Evolutionary conservation across 2,113 vertebrate genomes (phyloP).

Genomic region (Sinocyclocheilus anshuiensis): DNA sequence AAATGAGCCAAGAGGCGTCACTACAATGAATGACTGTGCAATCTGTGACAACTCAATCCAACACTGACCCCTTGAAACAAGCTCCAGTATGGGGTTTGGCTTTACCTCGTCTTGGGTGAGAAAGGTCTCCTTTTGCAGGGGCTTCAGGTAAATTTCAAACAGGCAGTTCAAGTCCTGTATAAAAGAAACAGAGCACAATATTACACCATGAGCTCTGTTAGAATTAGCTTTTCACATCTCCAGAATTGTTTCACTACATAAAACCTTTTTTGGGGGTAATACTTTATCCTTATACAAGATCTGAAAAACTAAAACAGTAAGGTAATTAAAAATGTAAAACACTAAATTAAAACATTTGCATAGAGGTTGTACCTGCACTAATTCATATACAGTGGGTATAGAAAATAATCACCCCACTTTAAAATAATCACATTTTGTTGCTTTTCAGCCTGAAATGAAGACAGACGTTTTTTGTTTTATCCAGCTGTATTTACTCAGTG

Average conservation of each 20-base stretch:
- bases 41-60: background rate
- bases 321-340: background rate
- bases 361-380: background rate
- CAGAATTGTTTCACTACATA: background rate
- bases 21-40: background rate
- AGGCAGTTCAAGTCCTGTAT: constrained; percentile 89
- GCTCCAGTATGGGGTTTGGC: background rate
- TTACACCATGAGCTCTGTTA: background rate
- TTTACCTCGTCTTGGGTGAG: constrained; percentile 93
- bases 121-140: constrained; percentile 93
- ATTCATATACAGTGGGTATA: background rate
- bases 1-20: constrained; percentile 18
- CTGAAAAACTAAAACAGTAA: background rate
- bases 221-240: too few relatives aligned
- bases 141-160: constrained; percentile 93
- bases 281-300: background rate
- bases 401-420: too few relatives aligned
- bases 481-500: too few relatives aligned
- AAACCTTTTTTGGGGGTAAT: background rate
- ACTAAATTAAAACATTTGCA: background rate
- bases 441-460: too few relatives aligned
- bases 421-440: too few relatives aligned
- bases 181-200: background rate
- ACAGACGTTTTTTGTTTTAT: too few relatives aligned
- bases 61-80: background rate